Conservation (phyloP, 2,113 vertebrate species). For the Trachemys scripta region DNA sequence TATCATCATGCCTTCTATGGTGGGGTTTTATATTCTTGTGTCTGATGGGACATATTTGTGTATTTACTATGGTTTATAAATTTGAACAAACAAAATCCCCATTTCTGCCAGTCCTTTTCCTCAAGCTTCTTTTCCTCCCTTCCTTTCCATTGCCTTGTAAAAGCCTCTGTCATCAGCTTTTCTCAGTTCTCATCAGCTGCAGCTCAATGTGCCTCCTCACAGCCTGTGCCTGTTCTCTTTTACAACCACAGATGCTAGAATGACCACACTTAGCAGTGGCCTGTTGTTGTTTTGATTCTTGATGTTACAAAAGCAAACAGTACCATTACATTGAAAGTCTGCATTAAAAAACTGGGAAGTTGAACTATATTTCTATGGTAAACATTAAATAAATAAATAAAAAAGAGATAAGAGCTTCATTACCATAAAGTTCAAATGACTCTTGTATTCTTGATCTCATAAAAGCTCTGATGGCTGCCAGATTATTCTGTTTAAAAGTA, state of each 20-base stretch:
- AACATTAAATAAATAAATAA: background rate
- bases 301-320: background rate
- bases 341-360: background rate
- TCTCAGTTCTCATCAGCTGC: background rate
- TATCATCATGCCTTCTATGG: background rate
- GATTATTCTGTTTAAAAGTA: background rate
- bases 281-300: background rate
- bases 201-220: background rate
- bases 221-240: background rate
- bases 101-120: background rate
- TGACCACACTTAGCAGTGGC: background rate
- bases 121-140: background rate
- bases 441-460: background rate
- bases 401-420: background rate
- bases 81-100: background rate
- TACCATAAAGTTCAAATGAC: background rate
- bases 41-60: background rate
- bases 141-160: background rate
- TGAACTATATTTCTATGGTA: rapidly evolving
- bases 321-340: background rate
- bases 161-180: background rate
- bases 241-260: background rate
- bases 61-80: background rate
- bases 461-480: background rate
- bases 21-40: background rate